phyloP scores from a whole-genome alignment of 2,888 invertebrate genomes.

The Philereme vetulata region DNA sequence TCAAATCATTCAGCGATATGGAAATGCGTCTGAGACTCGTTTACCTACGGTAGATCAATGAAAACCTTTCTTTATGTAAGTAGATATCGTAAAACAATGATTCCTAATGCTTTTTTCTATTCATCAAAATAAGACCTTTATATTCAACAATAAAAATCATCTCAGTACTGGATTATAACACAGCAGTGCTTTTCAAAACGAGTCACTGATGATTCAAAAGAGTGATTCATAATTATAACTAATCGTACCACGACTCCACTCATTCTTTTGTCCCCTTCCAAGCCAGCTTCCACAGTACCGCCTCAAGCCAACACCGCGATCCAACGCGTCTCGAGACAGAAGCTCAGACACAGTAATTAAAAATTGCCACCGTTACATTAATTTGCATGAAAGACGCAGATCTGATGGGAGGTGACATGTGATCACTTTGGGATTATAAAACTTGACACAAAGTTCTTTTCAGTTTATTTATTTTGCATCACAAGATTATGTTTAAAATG shows the following conservation, averaged over 20 bases:
- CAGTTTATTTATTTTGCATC: no score
- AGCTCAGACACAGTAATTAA: constrained; percentile 80
- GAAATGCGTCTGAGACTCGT: no score
- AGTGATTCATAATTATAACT: background rate
- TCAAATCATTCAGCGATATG: no score
- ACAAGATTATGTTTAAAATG: no score
- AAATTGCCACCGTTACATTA: constrained; percentile 72
- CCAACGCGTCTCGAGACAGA: constrained; percentile 63
- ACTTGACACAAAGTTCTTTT: constrained; percentile 6
- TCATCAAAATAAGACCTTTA: no score
- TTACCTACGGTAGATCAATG: no score
- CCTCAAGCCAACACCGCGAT: constrained; percentile 31
- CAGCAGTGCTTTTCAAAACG: background rate
- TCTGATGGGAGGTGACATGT: constrained; percentile 24
- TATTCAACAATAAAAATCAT: no score
- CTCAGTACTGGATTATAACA: no score
- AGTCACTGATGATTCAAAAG: background rate
- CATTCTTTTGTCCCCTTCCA: background rate
- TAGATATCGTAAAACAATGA: no score
- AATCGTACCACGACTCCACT: background rate
- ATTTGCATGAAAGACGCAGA: constrained; percentile 63
- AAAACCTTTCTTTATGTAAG: no score
- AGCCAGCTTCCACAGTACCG: background rate
- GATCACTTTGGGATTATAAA: constrained; percentile 15
- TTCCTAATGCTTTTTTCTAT: no score